phyloP scores from a whole-genome alignment of 1,140 invertebrate genomes.

The Lepidurus apus region DNA sequence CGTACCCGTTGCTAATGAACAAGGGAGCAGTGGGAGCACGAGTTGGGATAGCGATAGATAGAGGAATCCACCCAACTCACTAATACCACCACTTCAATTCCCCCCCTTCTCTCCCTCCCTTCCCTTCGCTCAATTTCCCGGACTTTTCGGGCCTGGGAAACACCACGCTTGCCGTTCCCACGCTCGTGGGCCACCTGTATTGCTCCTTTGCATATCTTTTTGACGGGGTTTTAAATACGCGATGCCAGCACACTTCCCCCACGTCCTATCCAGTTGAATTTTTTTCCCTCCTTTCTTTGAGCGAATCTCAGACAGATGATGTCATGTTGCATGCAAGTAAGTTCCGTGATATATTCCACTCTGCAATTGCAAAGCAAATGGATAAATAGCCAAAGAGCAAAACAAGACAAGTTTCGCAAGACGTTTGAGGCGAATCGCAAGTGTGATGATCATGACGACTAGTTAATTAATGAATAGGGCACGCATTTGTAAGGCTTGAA shows the following conservation, averaged over 20 bases:
- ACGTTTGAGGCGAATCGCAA: neutral
- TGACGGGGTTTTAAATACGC: slow-evolving; percentile 19
- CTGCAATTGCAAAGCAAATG: neutral
- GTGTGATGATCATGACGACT: too few relatives aligned
- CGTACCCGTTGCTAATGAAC: slow-evolving; percentile 21
- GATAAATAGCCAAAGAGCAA: neutral
- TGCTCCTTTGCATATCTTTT: slow-evolving; percentile 16
- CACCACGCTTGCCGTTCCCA: slow-evolving; percentile 20
- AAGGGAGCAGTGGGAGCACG: slow-evolving; percentile 16
- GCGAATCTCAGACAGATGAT: neutral
- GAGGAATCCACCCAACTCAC: slow-evolving; percentile 17
- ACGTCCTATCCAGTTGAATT: neutral
- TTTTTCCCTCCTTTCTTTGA: neutral
- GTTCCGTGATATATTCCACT: neutral
- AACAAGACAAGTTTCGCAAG: neutral
- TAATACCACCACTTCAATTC: slow-evolving; percentile 15
- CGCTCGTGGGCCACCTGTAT: slow-evolving; percentile 20
- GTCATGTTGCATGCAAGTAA: neutral
- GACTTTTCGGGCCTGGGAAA: slow-evolving; percentile 9
- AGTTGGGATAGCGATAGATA: slow-evolving; percentile 16
- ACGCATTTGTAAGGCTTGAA: neutral
- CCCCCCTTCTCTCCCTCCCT: neutral
- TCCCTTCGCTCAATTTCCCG: slow-evolving; percentile 4
- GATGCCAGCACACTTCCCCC: slow-evolving; percentile 20
- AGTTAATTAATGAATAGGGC: neutral